These are phyloP conservation scores for Phasia obesa DNA, from an alignment of 2,888 invertebrate species.

Conservation along the genomic window DNA sequence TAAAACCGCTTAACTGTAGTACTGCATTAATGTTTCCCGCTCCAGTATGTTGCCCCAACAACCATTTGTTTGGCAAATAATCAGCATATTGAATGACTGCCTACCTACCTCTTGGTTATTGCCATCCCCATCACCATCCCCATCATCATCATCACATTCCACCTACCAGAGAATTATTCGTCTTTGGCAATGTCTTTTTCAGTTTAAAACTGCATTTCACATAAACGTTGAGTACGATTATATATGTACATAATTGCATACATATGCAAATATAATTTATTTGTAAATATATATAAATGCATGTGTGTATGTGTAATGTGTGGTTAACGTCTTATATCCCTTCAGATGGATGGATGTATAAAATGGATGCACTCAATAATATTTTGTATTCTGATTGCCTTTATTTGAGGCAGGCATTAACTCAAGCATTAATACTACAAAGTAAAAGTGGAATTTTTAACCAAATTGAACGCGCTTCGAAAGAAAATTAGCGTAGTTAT, in stretches of 20 bases:
- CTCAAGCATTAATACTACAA: conserved; percentile 8
- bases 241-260: conserved; percentile 11
- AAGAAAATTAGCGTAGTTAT: conserved; percentile 70
- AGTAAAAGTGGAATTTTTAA: conserved; percentile 28
- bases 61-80: conserved; percentile 48
- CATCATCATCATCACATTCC: background rate
- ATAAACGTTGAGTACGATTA: conserved; percentile 37
- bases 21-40: conserved; percentile 15
- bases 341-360: conserved; percentile 2
- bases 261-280: conserved; percentile 13
- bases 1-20: conserved; percentile 51
- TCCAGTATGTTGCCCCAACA: conserved; percentile 6
- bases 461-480: conserved; percentile 45
- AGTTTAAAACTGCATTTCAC: conserved; percentile 43
- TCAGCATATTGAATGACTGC: conserved; percentile 64
- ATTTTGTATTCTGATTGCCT: conserved; percentile 20
- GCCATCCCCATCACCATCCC: background rate
- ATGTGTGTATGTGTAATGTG: background rate
- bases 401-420: conserved; percentile 8
- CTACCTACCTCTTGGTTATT: background rate
- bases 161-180: background rate
- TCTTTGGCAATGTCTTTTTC: conserved; percentile 42
- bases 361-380: conserved; percentile 42
- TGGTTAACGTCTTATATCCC: conserved; percentile 36
- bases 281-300: background rate